Conservation (phyloP, 2,797 vertebrate genomes). For the Pseudochaenichthys georgianus region DNA sequence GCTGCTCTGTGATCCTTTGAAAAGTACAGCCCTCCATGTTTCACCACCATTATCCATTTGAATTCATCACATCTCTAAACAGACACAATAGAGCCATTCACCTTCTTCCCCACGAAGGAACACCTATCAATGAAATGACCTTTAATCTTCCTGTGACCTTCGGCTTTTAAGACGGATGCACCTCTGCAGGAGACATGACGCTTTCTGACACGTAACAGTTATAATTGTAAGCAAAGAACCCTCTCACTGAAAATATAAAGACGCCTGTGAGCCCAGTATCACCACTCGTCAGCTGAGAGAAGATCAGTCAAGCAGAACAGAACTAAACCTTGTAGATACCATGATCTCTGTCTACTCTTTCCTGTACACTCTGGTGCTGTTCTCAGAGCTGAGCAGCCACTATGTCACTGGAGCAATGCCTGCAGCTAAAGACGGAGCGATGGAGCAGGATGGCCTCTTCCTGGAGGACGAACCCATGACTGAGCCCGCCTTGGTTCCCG, state of each 20-base stretch:
- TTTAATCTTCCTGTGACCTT: constrained; percentile 20
- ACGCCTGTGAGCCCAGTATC: not conserved
- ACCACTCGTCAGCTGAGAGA: constrained; percentile 4
- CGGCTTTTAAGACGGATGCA: constrained; percentile 1
- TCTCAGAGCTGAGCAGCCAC: constrained; percentile 85
- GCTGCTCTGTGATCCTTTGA: not conserved
- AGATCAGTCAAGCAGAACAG: constrained; percentile 8
- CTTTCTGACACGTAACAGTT: not conserved
- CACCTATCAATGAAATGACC: constrained; percentile 28
- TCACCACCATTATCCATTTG: constrained; percentile 10
- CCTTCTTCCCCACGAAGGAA: not conserved
- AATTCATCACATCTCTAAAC: constrained; percentile 34
- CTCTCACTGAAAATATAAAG: constrained; percentile 68
- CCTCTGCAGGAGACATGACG: constrained; percentile 27
- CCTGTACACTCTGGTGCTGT: constrained; percentile 86
- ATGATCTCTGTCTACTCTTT: constrained; percentile 81
- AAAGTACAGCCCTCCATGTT: constrained; percentile 25
- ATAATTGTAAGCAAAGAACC: not conserved
- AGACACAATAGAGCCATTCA: constrained; percentile 43
- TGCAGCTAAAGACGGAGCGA: constrained; percentile 74
- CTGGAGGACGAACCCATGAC: constrained; percentile 71
- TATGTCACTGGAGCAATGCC: constrained; percentile 82
- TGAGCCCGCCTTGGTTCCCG: constrained; percentile 56
- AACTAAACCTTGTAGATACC: constrained; percentile 62
- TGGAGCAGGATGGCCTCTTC: constrained; percentile 75